Percentiles rank a stretch among this genome's conserved stretches.
Evolutionary conservation across 2,888 invertebrate species (phyloP).

Genomic region (Luffia ferchaultella): DNA sequence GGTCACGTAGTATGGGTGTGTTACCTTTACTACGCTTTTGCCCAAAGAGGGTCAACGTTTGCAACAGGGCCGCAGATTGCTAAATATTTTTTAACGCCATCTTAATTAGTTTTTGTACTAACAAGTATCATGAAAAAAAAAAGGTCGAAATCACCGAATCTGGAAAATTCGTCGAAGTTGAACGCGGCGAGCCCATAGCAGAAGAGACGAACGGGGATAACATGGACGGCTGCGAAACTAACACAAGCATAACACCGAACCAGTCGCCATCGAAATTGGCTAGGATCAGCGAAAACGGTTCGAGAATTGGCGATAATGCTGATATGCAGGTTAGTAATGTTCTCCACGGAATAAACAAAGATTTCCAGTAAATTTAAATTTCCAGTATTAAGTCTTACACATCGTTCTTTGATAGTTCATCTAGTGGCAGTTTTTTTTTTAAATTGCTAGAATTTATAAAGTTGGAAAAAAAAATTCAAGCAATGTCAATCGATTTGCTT

Average conservation of each 20-base stretch:
- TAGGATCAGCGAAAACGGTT: constrained; percentile 52
- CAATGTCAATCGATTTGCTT: too few species aligned
- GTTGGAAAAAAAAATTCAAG: too few species aligned
- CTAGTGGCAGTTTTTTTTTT: too few species aligned
- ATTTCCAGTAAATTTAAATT: too few species aligned
- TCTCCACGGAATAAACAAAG: too few species aligned
- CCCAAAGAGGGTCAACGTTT: too few species aligned
- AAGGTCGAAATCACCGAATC: constrained; percentile 62
- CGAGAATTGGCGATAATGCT: constrained; percentile 36
- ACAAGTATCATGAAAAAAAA: constrained; percentile 25
- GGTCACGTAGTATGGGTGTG: too few species aligned
- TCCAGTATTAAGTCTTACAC: too few species aligned
- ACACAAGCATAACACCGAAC: constrained; percentile 28
- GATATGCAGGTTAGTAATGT: constrained; percentile 15
- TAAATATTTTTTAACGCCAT: not conserved
- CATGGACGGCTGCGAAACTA: constrained; percentile 20
- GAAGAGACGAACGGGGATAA: constrained; percentile 16
- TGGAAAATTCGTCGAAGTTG: constrained; percentile 62
- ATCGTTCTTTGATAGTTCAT: too few species aligned
- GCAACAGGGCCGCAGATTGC: too few species aligned
- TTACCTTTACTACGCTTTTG: too few species aligned
- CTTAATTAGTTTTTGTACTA: not conserved
- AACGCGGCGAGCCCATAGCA: constrained; percentile 27
- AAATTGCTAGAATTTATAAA: too few species aligned
- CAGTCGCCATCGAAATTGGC: constrained; percentile 52